phyloP scores from a whole-genome alignment of 2,888 invertebrate species.

The Nomada goodeniana region DNA sequence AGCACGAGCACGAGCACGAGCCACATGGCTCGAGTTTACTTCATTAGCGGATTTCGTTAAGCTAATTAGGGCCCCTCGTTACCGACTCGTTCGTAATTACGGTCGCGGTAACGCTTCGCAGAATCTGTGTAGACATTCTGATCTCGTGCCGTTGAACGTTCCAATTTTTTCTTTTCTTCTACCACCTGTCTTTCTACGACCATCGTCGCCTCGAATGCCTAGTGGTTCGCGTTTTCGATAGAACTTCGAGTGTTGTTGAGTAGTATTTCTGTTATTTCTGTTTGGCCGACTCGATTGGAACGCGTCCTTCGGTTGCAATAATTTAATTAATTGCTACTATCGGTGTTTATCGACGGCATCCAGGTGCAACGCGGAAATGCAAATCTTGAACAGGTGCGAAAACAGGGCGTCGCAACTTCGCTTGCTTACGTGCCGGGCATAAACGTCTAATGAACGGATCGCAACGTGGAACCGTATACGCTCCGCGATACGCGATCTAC shows the following conservation, averaged over 20 bases:
- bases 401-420: constrained; percentile 8
- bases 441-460: constrained; percentile 20
- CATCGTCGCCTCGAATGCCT: neutral
- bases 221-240: neutral
- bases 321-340: constrained; percentile 20
- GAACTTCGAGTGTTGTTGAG: too few species aligned
- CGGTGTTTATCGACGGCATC: constrained; percentile 22
- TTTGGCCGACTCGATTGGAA: too few species aligned
- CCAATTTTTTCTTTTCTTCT: constrained; percentile 42
- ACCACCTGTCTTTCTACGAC: neutral
- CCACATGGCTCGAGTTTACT: constrained; percentile 46
- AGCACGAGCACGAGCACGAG: neutral
- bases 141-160: constrained; percentile 32
- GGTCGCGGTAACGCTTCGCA: constrained; percentile 65
- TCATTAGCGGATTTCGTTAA: constrained; percentile 70
- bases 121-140: constrained; percentile 57
- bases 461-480: neutral
- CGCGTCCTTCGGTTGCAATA: neutral
- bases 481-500: neutral
- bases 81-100: constrained; percentile 65
- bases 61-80: constrained; percentile 69
- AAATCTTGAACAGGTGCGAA: constrained; percentile 50
- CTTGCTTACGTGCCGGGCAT: neutral
- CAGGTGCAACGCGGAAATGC: constrained; percentile 55
- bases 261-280: too few species aligned